These are phyloP conservation scores for Osmerus mordax DNA, from an alignment of 2,113 vertebrate species.

Conservation along the genomic window DNA sequence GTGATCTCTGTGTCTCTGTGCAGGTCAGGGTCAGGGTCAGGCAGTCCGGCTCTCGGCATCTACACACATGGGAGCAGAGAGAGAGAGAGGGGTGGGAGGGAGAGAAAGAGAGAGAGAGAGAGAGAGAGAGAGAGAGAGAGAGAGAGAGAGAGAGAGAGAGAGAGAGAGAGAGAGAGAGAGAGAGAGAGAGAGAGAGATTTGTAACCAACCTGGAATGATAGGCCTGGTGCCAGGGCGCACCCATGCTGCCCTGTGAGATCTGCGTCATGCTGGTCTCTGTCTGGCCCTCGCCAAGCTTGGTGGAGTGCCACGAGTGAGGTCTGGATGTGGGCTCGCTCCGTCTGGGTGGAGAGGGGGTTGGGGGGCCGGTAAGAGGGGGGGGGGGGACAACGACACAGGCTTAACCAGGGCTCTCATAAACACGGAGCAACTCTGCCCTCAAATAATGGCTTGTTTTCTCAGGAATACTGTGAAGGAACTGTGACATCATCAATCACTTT, in stretches of 20 bases:
- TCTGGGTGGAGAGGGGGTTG: slow-evolving; percentile 58
- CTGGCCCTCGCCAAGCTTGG: slow-evolving; percentile 75
- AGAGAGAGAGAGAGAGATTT: not conserved
- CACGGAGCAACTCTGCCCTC: not conserved
- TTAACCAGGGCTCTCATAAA: not conserved
- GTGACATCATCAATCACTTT: too few species aligned
- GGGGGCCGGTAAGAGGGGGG: not conserved
- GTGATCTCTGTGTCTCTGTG: too few species aligned
- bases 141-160: not conserved
- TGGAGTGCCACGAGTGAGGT: slow-evolving; percentile 93
- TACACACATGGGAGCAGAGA: not conserved
- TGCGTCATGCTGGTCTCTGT: slow-evolving; percentile 85
- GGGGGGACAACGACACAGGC: not conserved
- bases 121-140: not conserved
- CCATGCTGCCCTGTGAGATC: slow-evolving; percentile 82
- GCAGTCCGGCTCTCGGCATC: too few species aligned
- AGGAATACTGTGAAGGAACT: too few species aligned
- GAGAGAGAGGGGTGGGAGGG: not conserved
- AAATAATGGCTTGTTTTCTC: not conserved
- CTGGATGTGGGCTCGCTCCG: slow-evolving; percentile 76
- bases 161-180: not conserved
- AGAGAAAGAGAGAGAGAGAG: not conserved
- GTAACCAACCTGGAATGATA: slow-evolving; percentile 86
- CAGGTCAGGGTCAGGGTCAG: too few species aligned
- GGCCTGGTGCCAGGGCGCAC: slow-evolving; percentile 83